These are phyloP conservation scores for Nematopogon swammerdamellus DNA, from an alignment of 2,888 invertebrate genomes.

Conservation along the genomic window DNA sequence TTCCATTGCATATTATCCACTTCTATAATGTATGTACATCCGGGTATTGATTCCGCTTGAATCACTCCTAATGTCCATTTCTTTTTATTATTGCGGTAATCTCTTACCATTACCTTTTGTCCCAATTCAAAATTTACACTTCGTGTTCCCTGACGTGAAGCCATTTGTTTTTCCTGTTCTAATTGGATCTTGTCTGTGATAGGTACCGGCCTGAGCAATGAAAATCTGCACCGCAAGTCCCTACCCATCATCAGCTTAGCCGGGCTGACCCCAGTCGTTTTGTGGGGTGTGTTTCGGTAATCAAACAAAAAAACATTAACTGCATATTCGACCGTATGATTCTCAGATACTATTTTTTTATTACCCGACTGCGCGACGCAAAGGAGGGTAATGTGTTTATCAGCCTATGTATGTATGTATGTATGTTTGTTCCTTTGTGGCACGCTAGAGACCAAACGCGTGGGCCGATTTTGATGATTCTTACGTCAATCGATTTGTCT, in stretches of 20 bases:
- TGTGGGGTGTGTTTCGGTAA: neutral
- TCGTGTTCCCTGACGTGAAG: neutral
- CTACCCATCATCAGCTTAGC: slow-evolving; percentile 2
- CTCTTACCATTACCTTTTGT: neutral
- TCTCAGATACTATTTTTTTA: neutral
- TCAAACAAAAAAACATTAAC: neutral
- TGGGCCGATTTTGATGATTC: too few relatives aligned
- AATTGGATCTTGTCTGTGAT: slow-evolving; percentile 1
- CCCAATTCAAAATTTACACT: neutral
- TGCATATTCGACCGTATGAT: neutral
- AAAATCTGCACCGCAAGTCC: slow-evolving; percentile 2
- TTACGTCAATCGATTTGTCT: too few relatives aligned
- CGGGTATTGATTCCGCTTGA: neutral
- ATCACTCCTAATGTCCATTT: neutral
- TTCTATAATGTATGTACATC: neutral
- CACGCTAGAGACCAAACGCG: too few relatives aligned
- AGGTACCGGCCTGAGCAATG: neutral
- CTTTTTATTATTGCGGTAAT: neutral
- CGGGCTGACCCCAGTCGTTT: neutral
- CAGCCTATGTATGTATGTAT: too few relatives aligned
- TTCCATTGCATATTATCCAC: neutral
- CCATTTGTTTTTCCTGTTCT: neutral
- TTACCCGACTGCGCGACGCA: too few relatives aligned
- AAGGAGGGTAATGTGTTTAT: too few relatives aligned
- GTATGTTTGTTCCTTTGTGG: too few relatives aligned